phyloP scores from a whole-genome alignment of 2,888 invertebrate species.

The Hydrotaea cyrtoneurina region DNA sequence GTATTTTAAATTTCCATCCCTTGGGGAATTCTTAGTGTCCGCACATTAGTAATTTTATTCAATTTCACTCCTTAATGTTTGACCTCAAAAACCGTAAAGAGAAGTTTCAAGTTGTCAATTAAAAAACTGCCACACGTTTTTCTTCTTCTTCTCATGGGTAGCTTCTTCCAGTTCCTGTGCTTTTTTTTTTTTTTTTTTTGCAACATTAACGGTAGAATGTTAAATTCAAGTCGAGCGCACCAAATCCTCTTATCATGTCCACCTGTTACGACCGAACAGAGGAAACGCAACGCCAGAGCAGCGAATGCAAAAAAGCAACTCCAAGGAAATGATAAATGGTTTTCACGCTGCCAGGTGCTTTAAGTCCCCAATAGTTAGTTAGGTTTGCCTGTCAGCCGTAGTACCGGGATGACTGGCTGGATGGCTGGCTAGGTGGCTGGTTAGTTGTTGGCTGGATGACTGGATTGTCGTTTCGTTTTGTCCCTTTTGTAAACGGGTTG shows the following conservation, averaged over 20 bases:
- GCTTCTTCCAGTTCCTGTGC: not conserved
- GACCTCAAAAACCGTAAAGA: constrained; percentile 58
- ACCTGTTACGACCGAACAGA: constrained; percentile 57
- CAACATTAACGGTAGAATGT: constrained; percentile 28
- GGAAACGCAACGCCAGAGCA: constrained; percentile 12
- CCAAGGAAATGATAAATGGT: constrained; percentile 68
- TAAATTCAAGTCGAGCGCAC: constrained; percentile 55
- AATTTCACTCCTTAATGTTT: constrained; percentile 51
- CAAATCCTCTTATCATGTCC: constrained; percentile 67
- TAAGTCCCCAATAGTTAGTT: constrained; percentile 63
- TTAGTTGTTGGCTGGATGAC: constrained; percentile 19
- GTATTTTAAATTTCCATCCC: not conserved
- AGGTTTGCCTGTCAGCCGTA: constrained; percentile 59
- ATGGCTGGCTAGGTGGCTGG: constrained; percentile 35
- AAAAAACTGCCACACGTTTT: constrained; percentile 41
- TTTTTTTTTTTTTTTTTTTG: no score
- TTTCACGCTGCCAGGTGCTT: constrained; percentile 67
- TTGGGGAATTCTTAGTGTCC: not conserved
- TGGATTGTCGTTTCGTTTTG: not conserved
- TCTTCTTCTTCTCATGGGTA: not conserved
- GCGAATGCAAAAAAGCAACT: constrained; percentile 42
- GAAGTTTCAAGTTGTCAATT: constrained; percentile 56
- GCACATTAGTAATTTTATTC: constrained; percentile 6
- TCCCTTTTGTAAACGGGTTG: constrained; percentile 4
- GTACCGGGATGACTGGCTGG: constrained; percentile 42